phyloP scores from a whole-genome alignment of 1,140 invertebrate species.

The Andrena cerasifolii region DNA sequence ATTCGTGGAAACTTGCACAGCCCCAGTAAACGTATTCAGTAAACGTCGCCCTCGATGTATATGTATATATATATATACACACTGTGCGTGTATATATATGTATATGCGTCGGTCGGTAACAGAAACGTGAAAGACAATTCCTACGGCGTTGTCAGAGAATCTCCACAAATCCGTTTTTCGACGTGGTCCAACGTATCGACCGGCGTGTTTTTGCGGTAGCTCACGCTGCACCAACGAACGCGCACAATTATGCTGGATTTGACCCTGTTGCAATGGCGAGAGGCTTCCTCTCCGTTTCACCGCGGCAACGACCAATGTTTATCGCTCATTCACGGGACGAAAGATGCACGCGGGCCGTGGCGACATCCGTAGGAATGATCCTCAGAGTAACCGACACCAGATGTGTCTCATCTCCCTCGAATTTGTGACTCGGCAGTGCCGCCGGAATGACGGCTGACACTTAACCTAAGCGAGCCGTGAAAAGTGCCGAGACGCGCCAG shows the following conservation, averaged over 20 bases:
- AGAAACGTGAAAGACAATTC: neutral
- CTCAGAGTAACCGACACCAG: neutral
- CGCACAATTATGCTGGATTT: constrained; percentile 15
- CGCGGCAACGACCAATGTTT: neutral
- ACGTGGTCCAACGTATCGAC: constrained; percentile 12
- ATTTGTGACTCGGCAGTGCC: constrained; percentile 12
- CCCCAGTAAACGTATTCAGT: neutral
- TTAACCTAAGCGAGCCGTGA: constrained; percentile 44
- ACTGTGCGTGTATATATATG: neutral
- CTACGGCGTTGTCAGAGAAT: neutral
- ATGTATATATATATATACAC: neutral
- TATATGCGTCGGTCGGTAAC: neutral
- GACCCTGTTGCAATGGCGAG: constrained; percentile 46
- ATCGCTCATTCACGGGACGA: neutral
- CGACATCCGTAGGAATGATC: neutral
- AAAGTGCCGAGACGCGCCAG: constrained; percentile 15
- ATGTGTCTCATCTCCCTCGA: neutral
- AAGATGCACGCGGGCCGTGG: neutral
- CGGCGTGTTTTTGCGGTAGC: constrained; percentile 8
- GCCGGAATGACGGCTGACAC: constrained; percentile 14
- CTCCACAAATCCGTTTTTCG: neutral
- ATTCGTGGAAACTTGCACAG: neutral
- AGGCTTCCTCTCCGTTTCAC: constrained; percentile 5
- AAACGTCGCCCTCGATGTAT: neutral
- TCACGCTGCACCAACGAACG: constrained; percentile 11